Base-by-base conservation (phyloP, 1,140 invertebrate species). In the Linepithema humile region DNA sequence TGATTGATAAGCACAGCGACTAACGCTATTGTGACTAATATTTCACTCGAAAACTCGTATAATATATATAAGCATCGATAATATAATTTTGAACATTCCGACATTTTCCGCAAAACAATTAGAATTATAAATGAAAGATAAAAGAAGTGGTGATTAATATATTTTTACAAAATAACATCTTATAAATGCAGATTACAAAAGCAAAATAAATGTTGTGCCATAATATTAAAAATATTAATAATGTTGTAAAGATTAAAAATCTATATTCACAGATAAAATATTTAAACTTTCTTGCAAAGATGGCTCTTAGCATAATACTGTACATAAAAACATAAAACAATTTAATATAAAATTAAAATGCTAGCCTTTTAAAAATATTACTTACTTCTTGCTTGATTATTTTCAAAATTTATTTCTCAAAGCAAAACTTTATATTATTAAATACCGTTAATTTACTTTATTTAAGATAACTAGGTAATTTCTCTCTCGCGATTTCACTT, bases 1-100 rank as follows among this genome's bases (percentile, higher is more conserved):
- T 69, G 26, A 55, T 20, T 70, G 75, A 80, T 80, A 78, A 78
- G 32, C 23, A 2, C 20, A 10, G 3, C 32, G 20, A 78, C 20
- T 45, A 20, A 9, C 6, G 26, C 40, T 15, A 45, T 23, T 43
- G n/a, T 32, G 12, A 9, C 7, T 38, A 62, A 59, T 5, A 23
- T 10, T 59, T 7, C n/a, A 20, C 7, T 60, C 12, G 40, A 6
- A 1, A 62, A 45, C 10, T 73, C 35, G 23, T 35, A 15, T 40
- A 59, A n/a, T n/a, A 74, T 60, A 12, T 59, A 38, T 35, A 57
- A 40, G 12, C 23, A 29, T 59, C 17, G 23, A 60, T 60, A 60
- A 59, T 74, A 29, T 29, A 38, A 73, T 10, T 1, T 17, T 7
- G 0, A 29, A 60, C 23, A 15, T 60, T 43, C 4, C 5, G 10